Conservation (phyloP, 2,113 vertebrate species). For the Nycticryphes semicollaris region DNA sequence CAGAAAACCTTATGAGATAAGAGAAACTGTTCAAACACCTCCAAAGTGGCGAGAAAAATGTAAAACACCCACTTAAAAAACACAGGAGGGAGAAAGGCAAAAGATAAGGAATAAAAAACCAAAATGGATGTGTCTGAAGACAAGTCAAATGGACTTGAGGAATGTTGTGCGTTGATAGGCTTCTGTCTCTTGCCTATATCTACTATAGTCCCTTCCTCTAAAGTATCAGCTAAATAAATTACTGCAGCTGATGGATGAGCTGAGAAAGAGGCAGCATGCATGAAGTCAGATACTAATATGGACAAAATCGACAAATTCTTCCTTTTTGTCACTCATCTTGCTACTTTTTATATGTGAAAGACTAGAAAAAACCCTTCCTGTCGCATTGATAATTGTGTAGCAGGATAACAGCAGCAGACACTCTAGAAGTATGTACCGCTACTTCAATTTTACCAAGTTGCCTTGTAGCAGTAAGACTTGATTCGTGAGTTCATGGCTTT, state of each 20-base stretch:
- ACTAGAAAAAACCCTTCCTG: not conserved
- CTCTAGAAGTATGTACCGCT: not conserved
- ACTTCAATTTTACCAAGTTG: not conserved
- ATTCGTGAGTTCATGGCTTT: not conserved
- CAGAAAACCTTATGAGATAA: not conserved
- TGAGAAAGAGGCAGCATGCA: not conserved
- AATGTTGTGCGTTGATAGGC: not conserved
- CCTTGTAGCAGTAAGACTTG: not conserved
- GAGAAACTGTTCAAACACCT: not conserved
- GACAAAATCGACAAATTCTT: not conserved
- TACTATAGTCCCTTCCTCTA: not conserved
- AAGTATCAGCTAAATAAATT: not conserved
- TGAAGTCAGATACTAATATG: not conserved
- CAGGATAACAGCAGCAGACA: not conserved
- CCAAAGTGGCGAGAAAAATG: not conserved
- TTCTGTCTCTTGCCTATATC: not conserved
- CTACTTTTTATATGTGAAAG: not conserved
- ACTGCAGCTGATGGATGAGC: not conserved
- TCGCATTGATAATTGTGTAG: not conserved
- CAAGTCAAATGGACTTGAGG: not conserved
- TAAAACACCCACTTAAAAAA: not conserved
- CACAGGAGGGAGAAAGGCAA: not conserved
- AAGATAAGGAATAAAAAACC: not conserved
- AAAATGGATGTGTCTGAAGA: not conserved
- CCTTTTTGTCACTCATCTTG: not conserved